Percentiles rank a stretch among this genome's conserved stretches.
These are phyloP conservation scores for Acrocephalus scirpaceus DNA, from an alignment of 2,797 vertebrate genomes.

Conservation along the genomic window DNA sequence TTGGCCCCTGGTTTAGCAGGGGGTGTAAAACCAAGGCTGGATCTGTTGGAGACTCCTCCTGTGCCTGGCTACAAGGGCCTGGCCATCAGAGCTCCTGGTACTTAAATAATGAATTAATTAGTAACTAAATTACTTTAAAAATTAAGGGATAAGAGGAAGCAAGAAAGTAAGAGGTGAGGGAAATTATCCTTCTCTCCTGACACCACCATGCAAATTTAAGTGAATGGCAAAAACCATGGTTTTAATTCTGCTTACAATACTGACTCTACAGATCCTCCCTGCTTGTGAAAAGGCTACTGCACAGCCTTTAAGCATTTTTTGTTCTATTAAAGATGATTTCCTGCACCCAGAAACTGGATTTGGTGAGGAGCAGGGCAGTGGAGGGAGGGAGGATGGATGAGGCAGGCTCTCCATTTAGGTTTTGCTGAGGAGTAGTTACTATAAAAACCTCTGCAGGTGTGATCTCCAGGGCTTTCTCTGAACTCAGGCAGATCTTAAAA, in stretches of 20 bases:
- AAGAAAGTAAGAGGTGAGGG: neutral
- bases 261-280: neutral
- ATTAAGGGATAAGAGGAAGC: neutral
- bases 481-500: neutral
- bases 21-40: neutral
- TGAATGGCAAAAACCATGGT: neutral
- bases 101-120: neutral
- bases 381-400: neutral
- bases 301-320: neutral
- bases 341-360: neutral
- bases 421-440: neutral
- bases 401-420: neutral
- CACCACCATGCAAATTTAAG: neutral
- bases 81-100: neutral
- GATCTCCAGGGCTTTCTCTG: neutral
- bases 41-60: neutral
- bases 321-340: neutral
- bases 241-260: neutral
- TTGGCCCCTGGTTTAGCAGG: neutral
- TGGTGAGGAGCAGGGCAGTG: neutral
- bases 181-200: neutral
- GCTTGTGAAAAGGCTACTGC: neutral
- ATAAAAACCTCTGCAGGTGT: neutral
- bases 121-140: neutral
- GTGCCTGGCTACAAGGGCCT: neutral